Percentiles rank a stretch among this genome's conserved stretches.
Conservation (phyloP, 2,113 vertebrate genomes). For the Macquaria australasica region DNA sequence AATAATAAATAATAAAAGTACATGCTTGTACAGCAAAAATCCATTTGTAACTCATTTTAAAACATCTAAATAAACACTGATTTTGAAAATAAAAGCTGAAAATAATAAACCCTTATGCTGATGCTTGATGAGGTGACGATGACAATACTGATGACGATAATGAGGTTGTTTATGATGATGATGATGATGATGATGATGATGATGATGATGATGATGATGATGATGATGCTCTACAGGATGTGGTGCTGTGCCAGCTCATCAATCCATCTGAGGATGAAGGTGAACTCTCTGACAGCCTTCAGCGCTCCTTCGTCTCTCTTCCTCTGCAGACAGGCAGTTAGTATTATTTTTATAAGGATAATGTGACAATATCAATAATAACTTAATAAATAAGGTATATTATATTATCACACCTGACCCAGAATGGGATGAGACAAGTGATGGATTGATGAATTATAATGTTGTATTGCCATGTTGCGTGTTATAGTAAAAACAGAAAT, state of each 20-base stretch:
- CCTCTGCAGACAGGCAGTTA: slow-evolving; percentile 20
- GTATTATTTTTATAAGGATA: background rate
- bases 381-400: background rate
- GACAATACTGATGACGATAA: background rate
- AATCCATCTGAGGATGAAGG: slow-evolving; percentile 70
- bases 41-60: background rate
- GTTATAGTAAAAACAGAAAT: too few relatives aligned
- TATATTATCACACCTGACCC: background rate
- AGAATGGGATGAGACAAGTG: background rate
- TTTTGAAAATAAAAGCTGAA: background rate
- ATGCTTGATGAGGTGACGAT: background rate
- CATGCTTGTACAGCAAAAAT: background rate
- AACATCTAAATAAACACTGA: background rate
- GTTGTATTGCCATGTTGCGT: too few relatives aligned
- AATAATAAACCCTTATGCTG: background rate
- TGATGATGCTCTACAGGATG: slow-evolving; percentile 8
- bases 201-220: background rate
- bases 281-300: slow-evolving; percentile 71
- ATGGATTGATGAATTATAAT: background rate
- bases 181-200: background rate
- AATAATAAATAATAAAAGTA: background rate
- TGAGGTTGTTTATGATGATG: background rate
- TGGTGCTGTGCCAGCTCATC: slow-evolving; percentile 53
- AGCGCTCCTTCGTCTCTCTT: slow-evolving; percentile 19
- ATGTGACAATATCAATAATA: background rate